Percentiles rank a stretch among this genome's conserved stretches.
Conservation (phyloP, 2,113 vertebrate genomes). For the Paratilapia polleni region DNA sequence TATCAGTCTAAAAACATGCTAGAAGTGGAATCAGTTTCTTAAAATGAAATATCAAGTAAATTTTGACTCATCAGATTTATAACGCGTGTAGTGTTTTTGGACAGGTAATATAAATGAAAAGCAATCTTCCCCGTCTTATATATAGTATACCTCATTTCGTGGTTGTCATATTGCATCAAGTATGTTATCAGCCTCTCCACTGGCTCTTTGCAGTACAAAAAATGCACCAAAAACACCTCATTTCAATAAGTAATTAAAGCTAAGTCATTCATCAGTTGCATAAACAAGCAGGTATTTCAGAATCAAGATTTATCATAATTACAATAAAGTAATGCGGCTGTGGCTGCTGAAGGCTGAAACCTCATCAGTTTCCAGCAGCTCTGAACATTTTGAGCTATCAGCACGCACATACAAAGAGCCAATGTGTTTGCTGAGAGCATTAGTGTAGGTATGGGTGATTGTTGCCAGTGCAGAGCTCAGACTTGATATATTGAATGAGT, state of each 20-base stretch:
- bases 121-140: background rate
- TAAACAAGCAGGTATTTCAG: conserved; percentile 56
- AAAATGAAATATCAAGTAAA: conserved; percentile 20
- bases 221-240: conserved; percentile 15
- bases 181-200: conserved; percentile 20
- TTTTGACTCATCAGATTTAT: conserved; percentile 23
- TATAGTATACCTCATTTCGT: background rate
- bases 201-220: conserved; percentile 5
- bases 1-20: conserved; percentile 4
- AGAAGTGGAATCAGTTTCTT: background rate
- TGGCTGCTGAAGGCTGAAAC: background rate
- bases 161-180: conserved; percentile 9
- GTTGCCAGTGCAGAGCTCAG: conserved; percentile 1
- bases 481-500: conserved; percentile 34
- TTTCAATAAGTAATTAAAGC: conserved; percentile 69
- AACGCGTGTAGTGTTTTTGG: conserved; percentile 7
- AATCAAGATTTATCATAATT: conserved; percentile 63
- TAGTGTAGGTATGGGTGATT: background rate
- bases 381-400: conserved; percentile 19
- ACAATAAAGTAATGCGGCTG: conserved; percentile 35
- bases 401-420: conserved; percentile 6
- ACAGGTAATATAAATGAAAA: conserved; percentile 34
- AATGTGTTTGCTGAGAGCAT: background rate
- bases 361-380: background rate
- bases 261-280: conserved; percentile 62